Evolutionary conservation across 2,888 invertebrate genomes (phyloP).

Genomic region (Agonopterix alstromeriana): DNA sequence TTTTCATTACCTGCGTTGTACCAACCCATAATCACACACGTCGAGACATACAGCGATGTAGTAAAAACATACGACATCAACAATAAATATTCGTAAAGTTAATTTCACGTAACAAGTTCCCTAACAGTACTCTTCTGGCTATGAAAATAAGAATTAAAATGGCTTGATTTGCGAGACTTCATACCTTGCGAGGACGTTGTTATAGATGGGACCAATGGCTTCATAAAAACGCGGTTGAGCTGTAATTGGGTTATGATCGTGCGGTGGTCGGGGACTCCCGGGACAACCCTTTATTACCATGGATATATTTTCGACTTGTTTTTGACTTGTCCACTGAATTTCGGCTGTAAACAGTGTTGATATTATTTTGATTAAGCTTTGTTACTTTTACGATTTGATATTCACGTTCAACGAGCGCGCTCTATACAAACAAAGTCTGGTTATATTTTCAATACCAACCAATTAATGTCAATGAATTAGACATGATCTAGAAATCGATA

Average conservation of each 20-base stretch:
- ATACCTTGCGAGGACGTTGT: background rate
- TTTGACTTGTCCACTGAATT: constrained; percentile 17
- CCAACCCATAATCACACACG: no score
- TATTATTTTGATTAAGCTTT: background rate
- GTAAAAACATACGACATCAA: background rate
- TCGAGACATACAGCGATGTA: background rate
- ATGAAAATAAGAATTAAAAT: no score
- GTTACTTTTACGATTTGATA: no score
- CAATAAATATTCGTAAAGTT: background rate
- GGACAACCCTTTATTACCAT: constrained; percentile 36
- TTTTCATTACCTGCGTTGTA: no score
- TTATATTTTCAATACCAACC: no score
- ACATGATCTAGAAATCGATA: no score
- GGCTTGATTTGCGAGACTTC: no score
- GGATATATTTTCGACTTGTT: constrained; percentile 24
- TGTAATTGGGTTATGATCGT: constrained; percentile 56
- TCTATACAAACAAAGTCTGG: no score
- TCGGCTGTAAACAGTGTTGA: background rate
- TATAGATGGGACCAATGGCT: constrained; percentile 12
- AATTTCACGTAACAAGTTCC: no score
- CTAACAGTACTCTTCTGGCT: no score
- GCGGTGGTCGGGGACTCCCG: constrained; percentile 26
- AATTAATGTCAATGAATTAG: no score
- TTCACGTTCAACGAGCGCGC: no score
- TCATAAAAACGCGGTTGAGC: constrained; percentile 49